Base-by-base conservation (phyloP, 2,888 invertebrate genomes). In the Apotomis turbidana region DNA sequence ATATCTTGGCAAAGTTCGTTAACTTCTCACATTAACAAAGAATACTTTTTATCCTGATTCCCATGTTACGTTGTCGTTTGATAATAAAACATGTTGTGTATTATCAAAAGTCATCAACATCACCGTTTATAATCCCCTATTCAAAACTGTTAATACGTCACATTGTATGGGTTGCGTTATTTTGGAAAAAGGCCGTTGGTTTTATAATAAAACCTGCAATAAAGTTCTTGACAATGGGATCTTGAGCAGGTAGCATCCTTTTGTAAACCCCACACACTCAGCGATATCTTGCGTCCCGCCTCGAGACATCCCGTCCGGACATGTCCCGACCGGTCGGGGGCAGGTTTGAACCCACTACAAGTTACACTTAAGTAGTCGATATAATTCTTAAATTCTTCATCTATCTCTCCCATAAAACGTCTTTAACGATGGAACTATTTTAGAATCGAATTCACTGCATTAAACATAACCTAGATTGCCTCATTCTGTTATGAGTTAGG, bases 311-410 rank as follows among this genome's bases (percentile, higher is more conserved):
- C 69, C 59, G 78, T 71, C 76, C 74, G 68, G 75, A 80, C 83
- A 64, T 75, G 85, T 81, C 78, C 68, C 72, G 74, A 83, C 83
- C 79, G 78, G 81, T 78, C 76, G 73, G 51, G 61, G 67, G 73
- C 73, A 73, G 74, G 71, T 73, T 69, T 68, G 60, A 74, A 76
- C 78, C 74, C 75, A 68, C 74, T 67, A 62, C 63, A 15, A 62
- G 68, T 61, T 54, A 70, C 13, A 15, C 8, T 69, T 36, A 46
- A 55, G 58, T 12, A 51, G 38, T 41, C 9, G 58, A 52, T 36
- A 58, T n/a, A 3, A 3, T 51, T 41, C 41, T 41, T 41, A 6
- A 41, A 5, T 49, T 57, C 9, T 5, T 51, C 3, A 27, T 36
- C 38, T 38, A 13, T 36, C 0, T 1, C 38, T 4, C 9, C 15